Conservation (phyloP, 1,140 invertebrate species). For the Drosophila tsacasi region DNA sequence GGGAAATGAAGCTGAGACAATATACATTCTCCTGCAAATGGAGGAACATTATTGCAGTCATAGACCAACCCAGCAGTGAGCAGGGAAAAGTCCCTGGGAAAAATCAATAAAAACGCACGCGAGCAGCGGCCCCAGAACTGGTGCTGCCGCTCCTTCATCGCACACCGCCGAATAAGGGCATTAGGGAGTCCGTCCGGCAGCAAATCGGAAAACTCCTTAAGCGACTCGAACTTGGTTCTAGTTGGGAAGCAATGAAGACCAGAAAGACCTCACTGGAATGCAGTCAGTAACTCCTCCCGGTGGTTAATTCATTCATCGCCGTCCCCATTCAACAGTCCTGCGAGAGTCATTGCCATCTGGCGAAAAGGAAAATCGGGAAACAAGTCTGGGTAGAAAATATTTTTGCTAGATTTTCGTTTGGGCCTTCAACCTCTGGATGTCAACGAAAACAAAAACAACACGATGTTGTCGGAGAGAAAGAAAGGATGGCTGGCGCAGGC, state of each 20-base stretch:
- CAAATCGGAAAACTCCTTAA: constrained; percentile 13
- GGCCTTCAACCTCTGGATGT: constrained; percentile 10
- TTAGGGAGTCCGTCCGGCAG: background rate
- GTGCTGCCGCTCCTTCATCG: constrained; percentile 8
- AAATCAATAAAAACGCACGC: constrained; percentile 76
- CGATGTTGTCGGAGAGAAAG: background rate
- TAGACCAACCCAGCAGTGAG: constrained; percentile 6
- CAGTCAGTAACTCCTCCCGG: constrained; percentile 8
- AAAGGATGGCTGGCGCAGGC: constrained; percentile 26
- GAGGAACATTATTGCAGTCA: constrained; percentile 17
- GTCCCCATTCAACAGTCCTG: background rate
- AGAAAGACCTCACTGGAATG: constrained; percentile 5
- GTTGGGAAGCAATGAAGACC: background rate
- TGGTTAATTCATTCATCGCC: background rate
- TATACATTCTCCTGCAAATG: constrained; percentile 12
- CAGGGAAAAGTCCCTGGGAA: constrained; percentile 49
- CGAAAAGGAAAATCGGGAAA: constrained; percentile 47
- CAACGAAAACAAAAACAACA: constrained; percentile 35
- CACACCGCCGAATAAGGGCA: background rate
- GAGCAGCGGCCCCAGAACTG: constrained; percentile 28
- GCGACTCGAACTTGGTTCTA: constrained; percentile 6
- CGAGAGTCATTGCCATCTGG: constrained; percentile 51
- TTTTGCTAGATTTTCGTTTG: constrained; percentile 25
- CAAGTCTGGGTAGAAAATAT: constrained; percentile 23
- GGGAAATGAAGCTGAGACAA: background rate